Evolutionary conservation across 2,113 vertebrate species (phyloP).

Genomic region (Geococcyx californianus): DNA sequence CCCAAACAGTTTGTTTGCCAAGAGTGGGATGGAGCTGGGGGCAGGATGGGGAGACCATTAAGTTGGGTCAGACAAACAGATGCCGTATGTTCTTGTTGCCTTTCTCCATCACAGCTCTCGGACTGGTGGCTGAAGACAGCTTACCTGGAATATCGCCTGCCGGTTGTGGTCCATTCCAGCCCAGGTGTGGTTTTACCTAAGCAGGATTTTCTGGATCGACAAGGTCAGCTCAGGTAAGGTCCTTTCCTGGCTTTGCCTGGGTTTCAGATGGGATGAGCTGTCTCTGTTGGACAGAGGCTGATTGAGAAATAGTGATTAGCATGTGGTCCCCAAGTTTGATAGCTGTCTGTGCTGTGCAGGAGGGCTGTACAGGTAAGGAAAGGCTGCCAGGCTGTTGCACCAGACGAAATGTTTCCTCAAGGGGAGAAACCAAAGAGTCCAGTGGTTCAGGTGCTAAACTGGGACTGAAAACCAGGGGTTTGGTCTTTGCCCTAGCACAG

Average conservation of each 20-base stretch:
- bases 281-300: neutral
- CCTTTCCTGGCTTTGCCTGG: neutral
- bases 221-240: conserved; percentile 95
- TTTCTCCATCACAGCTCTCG: conserved; percentile 80
- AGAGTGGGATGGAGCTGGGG: neutral
- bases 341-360: neutral
- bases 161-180: conserved; percentile 90
- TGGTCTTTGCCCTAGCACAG: neutral
- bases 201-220: conserved; percentile 90
- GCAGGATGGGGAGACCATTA: neutral
- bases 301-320: neutral
- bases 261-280: neutral
- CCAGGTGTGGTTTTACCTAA: conserved; percentile 90
- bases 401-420: neutral
- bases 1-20: neutral
- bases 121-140: conserved; percentile 97
- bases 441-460: neutral
- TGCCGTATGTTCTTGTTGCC: neutral
- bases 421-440: neutral
- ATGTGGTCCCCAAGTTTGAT: neutral
- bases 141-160: conserved; percentile 94
- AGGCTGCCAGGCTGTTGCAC: neutral
- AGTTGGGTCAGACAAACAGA: neutral
- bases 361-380: neutral
- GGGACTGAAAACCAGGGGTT: neutral